Conservation (phyloP, 1,140 invertebrate species). For the Caerostris darwini region DNA sequence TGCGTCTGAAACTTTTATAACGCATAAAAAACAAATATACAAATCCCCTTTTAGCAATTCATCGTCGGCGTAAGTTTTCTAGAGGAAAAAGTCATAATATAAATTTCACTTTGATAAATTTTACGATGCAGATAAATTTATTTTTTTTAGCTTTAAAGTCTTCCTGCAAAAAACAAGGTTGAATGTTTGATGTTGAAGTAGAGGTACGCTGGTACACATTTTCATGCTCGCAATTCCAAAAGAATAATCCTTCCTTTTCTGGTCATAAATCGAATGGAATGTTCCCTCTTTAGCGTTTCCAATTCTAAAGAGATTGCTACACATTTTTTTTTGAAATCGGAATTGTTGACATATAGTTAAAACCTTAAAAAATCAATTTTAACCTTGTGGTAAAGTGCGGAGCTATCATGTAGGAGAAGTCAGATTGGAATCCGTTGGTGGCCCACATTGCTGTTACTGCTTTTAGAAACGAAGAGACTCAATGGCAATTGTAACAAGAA, state of each 20-base stretch:
- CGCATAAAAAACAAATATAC: not conserved
- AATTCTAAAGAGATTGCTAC: not conserved
- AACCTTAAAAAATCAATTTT: too few relatives aligned
- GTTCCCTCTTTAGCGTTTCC: not conserved
- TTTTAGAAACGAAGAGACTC: too few relatives aligned
- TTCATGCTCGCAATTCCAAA: not conserved
- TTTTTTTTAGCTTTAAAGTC: not conserved
- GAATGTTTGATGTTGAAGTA: not conserved
- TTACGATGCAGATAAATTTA: not conserved
- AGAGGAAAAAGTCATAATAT: not conserved
- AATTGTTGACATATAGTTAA: not conserved
- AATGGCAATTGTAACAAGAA: too few relatives aligned
- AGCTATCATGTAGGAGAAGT: too few relatives aligned
- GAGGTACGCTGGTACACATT: not conserved
- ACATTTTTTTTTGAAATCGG: not conserved
- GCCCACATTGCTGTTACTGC: too few relatives aligned
- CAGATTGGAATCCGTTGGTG: too few relatives aligned
- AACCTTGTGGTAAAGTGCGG: too few relatives aligned
- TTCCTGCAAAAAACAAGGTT: not conserved
- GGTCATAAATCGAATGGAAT: not conserved
- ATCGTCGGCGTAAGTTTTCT: not conserved
- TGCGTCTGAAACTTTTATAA: not conserved
- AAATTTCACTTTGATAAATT: not conserved
- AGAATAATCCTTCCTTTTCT: slow-evolving; percentile 9
- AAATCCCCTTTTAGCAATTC: not conserved